A percentile compares a stretch with the other conserved stretches of the same genome.
These are phyloP conservation scores for Columba guinea DNA, from an alignment of 2,797 vertebrate genomes.

Conservation along the genomic window DNA sequence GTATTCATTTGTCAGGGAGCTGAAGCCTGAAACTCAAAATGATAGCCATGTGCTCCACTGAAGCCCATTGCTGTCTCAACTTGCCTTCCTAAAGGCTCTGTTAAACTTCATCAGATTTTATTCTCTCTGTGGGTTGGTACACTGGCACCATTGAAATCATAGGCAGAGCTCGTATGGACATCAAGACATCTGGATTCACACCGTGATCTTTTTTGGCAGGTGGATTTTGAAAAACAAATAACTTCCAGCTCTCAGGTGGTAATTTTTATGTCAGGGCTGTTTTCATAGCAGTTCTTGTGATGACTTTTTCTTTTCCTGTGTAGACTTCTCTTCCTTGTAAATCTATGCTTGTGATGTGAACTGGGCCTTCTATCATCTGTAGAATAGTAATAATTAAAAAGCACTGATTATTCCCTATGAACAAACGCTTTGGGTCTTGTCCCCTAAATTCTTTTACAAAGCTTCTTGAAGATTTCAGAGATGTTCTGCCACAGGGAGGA, in stretches of 20 bases:
- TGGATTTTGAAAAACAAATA: not conserved
- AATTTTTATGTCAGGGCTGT: not conserved
- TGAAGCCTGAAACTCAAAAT: not conserved
- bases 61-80: not conserved
- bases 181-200: not conserved
- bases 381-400: not conserved
- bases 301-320: not conserved
- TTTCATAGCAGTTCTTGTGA: not conserved
- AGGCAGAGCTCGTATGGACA: not conserved
- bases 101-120: not conserved
- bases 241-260: not conserved
- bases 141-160: not conserved
- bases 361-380: not conserved
- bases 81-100: not conserved
- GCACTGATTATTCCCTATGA: not conserved
- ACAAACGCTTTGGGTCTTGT: not conserved
- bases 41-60: not conserved
- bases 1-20: not conserved
- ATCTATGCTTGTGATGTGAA: not conserved
- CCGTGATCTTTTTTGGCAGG: not conserved
- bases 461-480: not conserved
- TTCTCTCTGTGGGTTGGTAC: not conserved
- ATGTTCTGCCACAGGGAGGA: not conserved
- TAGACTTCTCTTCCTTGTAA: not conserved
- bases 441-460: not conserved